Base-by-base conservation (phyloP, 1,140 invertebrate species). In the Glossosoma conforme region DNA sequence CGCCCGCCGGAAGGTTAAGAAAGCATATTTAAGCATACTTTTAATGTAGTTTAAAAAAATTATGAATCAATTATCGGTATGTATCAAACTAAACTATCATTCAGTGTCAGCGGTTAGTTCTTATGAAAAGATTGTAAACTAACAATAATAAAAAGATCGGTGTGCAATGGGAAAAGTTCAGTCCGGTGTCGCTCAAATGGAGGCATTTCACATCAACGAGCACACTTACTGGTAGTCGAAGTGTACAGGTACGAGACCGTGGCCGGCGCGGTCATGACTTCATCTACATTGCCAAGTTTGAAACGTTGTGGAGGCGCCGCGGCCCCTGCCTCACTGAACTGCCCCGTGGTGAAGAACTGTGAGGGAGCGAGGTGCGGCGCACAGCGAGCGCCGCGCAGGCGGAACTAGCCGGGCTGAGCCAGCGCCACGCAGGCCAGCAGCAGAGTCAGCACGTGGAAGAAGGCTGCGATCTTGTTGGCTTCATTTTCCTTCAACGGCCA, bases 351-450 rank as follows among this genome's bases (percentile, higher is more conserved):
- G 36, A 67, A 64, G 42, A 77, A 77, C 52, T 77, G 75, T 53
- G 72, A 65, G 9, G 77, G 60, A 14, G 72, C 73, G 1, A 77
- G 58, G 58, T 72, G 72, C 44, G 74, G 70, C 1, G 66, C 62
- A 56, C 76, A 78, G 37, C 72, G 65, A 9, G 67, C 56, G 0
- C 75, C 74, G 56, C 69, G 70, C 17, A 78, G 67, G 19, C 65
- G 64, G 50, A 78, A 77, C 76, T 76, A 78, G 50, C 69, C 70
- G 3, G 76, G 68, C 48, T 76, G 73, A 8, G 76, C 70, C 21
- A 77, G 55, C 6, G 76, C 74, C 35, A 70, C 69, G 56, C 73
- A 76, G 3, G 74, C 72, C 46, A 78, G 52, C 25, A 76, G 55
- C 49, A 77, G 75, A 36, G 74, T 75, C 1, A 64, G 59, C 42